Percentiles rank a stretch among this genome's conserved stretches.
Conservation (phyloP, 2,113 vertebrate genomes). For the Motacilla alba region DNA sequence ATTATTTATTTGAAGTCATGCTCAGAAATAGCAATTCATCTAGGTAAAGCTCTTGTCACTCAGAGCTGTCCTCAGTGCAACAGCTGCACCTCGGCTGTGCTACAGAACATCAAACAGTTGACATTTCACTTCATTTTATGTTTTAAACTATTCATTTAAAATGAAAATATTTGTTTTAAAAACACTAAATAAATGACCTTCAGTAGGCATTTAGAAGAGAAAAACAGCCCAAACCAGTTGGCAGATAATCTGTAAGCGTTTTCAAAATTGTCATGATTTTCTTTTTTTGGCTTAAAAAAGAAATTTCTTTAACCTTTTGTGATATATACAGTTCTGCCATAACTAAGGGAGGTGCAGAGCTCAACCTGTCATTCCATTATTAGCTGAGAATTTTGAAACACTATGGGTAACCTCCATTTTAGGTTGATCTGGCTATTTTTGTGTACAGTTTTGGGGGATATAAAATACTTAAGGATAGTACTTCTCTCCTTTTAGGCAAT, state of each 20-base stretch:
- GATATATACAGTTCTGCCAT: background rate
- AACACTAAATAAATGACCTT: background rate
- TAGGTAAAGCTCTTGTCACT: background rate
- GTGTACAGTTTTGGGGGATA: background rate
- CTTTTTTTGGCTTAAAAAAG: background rate
- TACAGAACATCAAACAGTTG: background rate
- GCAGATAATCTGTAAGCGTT: background rate
- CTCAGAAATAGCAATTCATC: background rate
- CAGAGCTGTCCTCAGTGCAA: background rate
- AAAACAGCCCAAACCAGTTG: background rate
- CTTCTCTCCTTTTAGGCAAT: background rate
- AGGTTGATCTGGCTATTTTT: background rate
- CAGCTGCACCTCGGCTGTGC: background rate
- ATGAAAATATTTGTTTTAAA: background rate
- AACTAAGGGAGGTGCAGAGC: background rate
- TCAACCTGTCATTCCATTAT: background rate
- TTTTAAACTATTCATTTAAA: background rate
- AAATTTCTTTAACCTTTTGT: background rate
- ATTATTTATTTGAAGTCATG: background rate
- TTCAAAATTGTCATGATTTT: background rate
- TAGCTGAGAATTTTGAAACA: background rate
- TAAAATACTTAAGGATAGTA: background rate
- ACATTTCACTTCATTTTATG: background rate
- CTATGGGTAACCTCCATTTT: background rate
- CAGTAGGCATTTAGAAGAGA: background rate